Conservation (phyloP, 2,888 invertebrate species). For the Eumacrocentrus americanus region DNA sequence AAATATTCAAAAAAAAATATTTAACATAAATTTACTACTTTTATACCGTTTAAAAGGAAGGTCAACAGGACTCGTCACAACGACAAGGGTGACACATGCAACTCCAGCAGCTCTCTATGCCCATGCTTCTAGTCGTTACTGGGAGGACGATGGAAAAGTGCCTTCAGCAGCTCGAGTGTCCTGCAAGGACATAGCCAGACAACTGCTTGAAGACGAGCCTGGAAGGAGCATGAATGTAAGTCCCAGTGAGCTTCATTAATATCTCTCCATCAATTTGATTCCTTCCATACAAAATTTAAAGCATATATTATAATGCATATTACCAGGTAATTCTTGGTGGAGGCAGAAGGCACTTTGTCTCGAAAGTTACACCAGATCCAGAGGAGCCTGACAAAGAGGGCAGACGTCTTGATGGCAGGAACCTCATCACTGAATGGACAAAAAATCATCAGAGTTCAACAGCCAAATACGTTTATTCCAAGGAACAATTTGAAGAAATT, state of each 20-base stretch:
- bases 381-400: conserved; percentile 75
- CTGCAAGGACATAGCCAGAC: conserved; percentile 80
- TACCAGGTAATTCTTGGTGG: conserved; percentile 79
- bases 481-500: conserved; percentile 73
- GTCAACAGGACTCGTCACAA: conserved; percentile 82
- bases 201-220: conserved; percentile 78
- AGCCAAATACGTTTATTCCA: conserved; percentile 77
- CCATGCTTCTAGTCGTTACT: conserved; percentile 76
- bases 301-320: background rate
- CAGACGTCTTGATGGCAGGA: conserved; percentile 75
- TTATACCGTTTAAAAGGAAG: conserved; percentile 65
- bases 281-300: background rate
- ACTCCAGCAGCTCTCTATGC: conserved; percentile 80
- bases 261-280: conserved; percentile 6
- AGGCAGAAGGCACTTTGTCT: conserved; percentile 77
- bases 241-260: conserved; percentile 15
- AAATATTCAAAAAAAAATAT: background rate
- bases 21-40: background rate
- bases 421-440: conserved; percentile 81
- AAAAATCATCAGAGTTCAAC: conserved; percentile 74
- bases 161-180: conserved; percentile 73
- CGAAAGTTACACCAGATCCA: conserved; percentile 74
- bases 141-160: conserved; percentile 81
- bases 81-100: conserved; percentile 79
- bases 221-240: conserved; percentile 76